Percentiles rank a stretch among this genome's conserved stretches.
phyloP scores from a whole-genome alignment of 2,113 vertebrate species.

The Macrotis lagotis region DNA sequence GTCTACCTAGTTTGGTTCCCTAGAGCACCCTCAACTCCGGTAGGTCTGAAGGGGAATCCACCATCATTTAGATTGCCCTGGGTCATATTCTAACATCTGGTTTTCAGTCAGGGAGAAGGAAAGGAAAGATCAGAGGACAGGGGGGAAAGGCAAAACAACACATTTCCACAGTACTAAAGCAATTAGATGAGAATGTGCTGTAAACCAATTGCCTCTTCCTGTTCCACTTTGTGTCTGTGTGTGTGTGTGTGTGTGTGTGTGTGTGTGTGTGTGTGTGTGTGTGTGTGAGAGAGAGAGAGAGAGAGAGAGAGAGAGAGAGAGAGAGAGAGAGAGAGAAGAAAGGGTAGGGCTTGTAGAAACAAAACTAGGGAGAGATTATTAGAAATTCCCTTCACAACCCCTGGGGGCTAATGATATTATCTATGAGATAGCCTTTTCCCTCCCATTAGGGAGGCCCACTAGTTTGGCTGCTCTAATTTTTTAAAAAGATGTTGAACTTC shows the following conservation, averaged over 20 bases:
- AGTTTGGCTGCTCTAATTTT: background rate
- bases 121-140: background rate
- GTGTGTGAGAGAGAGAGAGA: too few relatives aligned
- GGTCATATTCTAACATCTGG: slow-evolving; percentile 28
- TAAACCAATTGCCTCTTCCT: background rate
- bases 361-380: background rate
- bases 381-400: slow-evolving; percentile 21
- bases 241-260: background rate
- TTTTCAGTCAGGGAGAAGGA: background rate
- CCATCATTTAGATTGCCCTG: background rate
- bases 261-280: too few relatives aligned
- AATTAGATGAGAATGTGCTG: slow-evolving; percentile 6
- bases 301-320: too few relatives aligned
- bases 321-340: background rate
- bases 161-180: slow-evolving; percentile 37
- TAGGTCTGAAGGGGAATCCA: background rate
- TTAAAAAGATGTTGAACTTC: slow-evolving; percentile 29
- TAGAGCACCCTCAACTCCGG: background rate
- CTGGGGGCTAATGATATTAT: background rate
- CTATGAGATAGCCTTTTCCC: background rate
- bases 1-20: background rate
- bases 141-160: slow-evolving; percentile 12
- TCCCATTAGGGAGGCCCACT: background rate
- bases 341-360: background rate
- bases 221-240: background rate